phyloP scores from a whole-genome alignment of 2,113 vertebrate genomes.

The Cynoglossus semilaevis region DNA sequence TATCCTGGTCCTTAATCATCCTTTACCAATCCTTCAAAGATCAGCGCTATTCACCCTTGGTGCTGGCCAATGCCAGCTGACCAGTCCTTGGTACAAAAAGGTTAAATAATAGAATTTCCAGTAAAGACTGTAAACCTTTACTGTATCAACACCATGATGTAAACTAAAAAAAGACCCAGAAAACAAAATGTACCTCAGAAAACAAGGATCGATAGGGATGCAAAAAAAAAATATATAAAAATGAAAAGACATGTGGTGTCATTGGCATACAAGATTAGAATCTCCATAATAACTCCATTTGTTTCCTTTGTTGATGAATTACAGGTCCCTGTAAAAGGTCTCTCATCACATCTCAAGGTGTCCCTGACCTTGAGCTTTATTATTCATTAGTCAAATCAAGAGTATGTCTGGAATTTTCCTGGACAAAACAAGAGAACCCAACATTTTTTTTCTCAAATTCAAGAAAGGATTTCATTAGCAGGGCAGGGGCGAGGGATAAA shows the following conservation, averaged over 20 bases:
- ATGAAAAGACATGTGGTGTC: neutral
- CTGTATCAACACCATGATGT: no score
- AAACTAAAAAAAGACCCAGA: no score
- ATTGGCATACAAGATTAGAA: neutral
- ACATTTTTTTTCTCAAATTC: slow-evolving; percentile 54
- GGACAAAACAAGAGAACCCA: slow-evolving; percentile 34
- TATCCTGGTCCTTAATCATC: no score
- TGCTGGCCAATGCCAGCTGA: no score
- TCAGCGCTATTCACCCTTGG: no score
- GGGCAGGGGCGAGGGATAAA: slow-evolving; percentile 42
- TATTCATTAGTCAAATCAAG: slow-evolving; percentile 56
- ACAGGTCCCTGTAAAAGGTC: neutral
- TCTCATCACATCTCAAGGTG: slow-evolving; percentile 39
- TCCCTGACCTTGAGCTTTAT: slow-evolving; percentile 51
- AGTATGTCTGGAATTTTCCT: slow-evolving; percentile 19
- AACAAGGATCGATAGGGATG: neutral
- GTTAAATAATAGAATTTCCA: neutral
- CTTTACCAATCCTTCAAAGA: no score
- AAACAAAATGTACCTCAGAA: no score
- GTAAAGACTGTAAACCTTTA: no score
- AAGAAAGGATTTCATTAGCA: slow-evolving; percentile 60
- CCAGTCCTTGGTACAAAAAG: no score
- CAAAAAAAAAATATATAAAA: neutral
- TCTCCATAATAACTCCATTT: neutral
- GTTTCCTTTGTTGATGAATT: neutral